These are phyloP conservation scores for Pelodiscus sinensis DNA, from an alignment of 2,113 vertebrate genomes.

Conservation along the genomic window DNA sequence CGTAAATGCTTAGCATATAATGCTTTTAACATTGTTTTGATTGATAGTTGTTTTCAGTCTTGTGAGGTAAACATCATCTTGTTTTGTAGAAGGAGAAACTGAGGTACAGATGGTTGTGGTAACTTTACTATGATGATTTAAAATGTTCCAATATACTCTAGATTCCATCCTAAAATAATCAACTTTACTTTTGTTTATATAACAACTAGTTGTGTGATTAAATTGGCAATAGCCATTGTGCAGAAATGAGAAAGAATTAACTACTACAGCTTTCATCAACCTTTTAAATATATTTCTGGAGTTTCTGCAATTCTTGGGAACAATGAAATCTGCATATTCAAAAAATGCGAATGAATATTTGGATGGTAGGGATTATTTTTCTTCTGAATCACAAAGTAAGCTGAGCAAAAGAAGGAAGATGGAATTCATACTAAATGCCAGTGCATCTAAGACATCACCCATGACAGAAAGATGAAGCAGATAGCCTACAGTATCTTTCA, in stretches of 20 bases:
- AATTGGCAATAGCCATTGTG: not conserved
- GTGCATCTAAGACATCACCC: not conserved
- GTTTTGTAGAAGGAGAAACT: constrained; percentile 44
- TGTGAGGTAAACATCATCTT: constrained; percentile 17
- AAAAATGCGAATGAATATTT: not conserved
- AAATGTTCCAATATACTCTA: constrained; percentile 1
- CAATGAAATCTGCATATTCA: not conserved
- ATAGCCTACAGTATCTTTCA: not conserved
- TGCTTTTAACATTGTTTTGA: not conserved
- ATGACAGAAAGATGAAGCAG: not conserved
- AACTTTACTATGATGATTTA: constrained; percentile 10
- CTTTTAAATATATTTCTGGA: not conserved
- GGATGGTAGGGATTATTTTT: not conserved
- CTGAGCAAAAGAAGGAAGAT: too few relatives aligned
- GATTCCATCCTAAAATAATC: not conserved
- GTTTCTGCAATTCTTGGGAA: rapidly evolving
- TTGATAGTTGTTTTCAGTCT: not conserved
- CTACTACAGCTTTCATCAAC: not conserved
- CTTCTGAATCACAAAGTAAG: not conserved
- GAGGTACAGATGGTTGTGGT: not conserved
- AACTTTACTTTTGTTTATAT: constrained; percentile 13
- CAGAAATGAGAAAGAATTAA: not conserved
- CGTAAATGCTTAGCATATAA: not conserved
- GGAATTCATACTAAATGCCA: not conserved
- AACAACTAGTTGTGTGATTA: not conserved